These are phyloP conservation scores for Athripsodes cinereus DNA, from an alignment of 2,888 invertebrate genomes.

Conservation along the genomic window DNA sequence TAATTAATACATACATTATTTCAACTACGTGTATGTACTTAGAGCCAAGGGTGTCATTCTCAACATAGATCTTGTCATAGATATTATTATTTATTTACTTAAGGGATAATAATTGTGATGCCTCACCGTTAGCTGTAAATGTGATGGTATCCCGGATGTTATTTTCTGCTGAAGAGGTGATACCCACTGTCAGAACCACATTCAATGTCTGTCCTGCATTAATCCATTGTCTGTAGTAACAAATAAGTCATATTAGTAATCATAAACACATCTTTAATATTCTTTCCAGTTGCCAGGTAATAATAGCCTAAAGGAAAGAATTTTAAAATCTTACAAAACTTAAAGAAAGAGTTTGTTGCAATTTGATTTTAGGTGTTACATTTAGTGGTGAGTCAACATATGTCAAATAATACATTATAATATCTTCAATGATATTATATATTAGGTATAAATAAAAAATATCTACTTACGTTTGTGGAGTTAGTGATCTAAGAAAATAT, in stretches of 20 bases:
- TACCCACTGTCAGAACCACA: slow-evolving; percentile 48
- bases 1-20: too few species aligned
- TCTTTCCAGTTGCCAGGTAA: too few species aligned
- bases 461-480: slow-evolving; percentile 48
- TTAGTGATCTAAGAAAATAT: slow-evolving; percentile 50
- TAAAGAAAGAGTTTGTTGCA: too few species aligned
- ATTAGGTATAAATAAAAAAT: too few species aligned
- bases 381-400: not conserved
- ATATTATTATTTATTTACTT: too few species aligned
- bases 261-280: too few species aligned
- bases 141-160: slow-evolving; percentile 57
- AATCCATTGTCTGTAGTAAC: slow-evolving; percentile 37
- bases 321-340: too few species aligned
- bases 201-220: slow-evolving; percentile 50
- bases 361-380: not conserved
- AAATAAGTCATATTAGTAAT: not conserved
- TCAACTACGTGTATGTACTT: too few species aligned
- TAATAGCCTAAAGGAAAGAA: too few species aligned
- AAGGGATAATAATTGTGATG: slow-evolving; percentile 24
- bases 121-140: slow-evolving; percentile 53
- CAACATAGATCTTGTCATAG: too few species aligned
- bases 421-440: not conserved
- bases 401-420: not conserved
- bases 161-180: slow-evolving; percentile 43
- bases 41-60: too few species aligned